Evolutionary conservation across 2,888 invertebrate species (phyloP).

Genomic region (Oxycera nigricornis): DNA sequence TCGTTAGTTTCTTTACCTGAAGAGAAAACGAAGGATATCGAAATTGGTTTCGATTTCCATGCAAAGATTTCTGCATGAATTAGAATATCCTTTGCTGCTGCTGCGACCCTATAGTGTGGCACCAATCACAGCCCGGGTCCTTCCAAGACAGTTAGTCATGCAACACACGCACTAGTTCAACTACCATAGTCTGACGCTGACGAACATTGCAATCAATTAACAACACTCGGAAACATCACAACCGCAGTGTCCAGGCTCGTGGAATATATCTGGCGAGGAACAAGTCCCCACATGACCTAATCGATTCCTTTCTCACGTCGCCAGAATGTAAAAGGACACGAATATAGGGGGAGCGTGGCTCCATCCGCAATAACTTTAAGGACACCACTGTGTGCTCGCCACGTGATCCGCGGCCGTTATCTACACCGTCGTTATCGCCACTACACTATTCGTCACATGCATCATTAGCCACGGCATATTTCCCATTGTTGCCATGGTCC

Average conservation of each 20-base stretch:
- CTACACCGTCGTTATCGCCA: neutral
- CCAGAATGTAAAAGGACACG: neutral
- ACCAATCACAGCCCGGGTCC: neutral
- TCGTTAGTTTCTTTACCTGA: neutral
- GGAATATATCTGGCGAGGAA: neutral
- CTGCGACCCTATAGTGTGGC: neutral
- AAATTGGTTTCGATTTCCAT: conserved; percentile 20
- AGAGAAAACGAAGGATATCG: neutral
- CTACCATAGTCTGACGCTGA: neutral
- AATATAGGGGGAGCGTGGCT: neutral
- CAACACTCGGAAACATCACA: conserved; percentile 6
- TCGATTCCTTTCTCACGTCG: neutral
- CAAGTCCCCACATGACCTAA: neutral
- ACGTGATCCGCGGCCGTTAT: conserved; percentile 18
- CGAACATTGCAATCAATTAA: neutral
- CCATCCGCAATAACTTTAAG: neutral
- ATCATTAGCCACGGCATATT: neutral
- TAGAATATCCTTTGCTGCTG: neutral
- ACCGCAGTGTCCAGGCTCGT: neutral
- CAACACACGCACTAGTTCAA: neutral
- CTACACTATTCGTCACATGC: neutral
- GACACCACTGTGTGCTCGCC: neutral
- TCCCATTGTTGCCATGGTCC: neutral
- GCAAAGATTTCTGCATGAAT: neutral
- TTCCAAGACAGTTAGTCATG: neutral